Evolutionary conservation across 2,888 invertebrate species (phyloP).

Genomic region (Geophilus truncorum): DNA sequence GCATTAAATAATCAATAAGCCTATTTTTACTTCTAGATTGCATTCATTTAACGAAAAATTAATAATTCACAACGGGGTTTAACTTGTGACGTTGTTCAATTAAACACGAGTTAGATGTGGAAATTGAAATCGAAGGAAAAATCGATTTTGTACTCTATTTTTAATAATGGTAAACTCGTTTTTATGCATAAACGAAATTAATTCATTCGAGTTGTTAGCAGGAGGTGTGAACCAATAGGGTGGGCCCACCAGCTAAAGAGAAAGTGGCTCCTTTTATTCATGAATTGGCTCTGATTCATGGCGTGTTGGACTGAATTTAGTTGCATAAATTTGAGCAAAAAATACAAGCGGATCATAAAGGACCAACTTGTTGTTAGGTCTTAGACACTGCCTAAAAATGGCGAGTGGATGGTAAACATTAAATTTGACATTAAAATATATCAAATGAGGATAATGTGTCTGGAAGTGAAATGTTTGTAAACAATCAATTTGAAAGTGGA

Average conservation of each 20-base stretch:
- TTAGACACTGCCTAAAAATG: not conserved
- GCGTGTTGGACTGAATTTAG: constrained; percentile 18
- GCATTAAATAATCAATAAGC: not conserved
- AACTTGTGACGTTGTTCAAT: not conserved
- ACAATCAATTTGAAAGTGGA: no score
- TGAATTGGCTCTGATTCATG: constrained; percentile 27
- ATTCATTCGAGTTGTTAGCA: not conserved
- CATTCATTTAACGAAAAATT: not conserved
- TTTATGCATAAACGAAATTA: not conserved
- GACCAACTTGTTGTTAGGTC: not conserved
- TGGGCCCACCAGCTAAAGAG: constrained; percentile 1
- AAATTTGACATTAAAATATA: no score
- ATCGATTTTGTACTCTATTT: not conserved
- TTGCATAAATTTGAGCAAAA: not conserved
- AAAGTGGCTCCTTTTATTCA: constrained; percentile 22
- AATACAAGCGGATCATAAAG: not conserved
- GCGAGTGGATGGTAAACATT: no score
- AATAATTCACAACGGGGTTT: not conserved
- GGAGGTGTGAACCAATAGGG: constrained; percentile 5
- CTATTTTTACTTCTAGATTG: not conserved
- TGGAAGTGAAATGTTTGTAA: no score
- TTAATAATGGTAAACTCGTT: no score
- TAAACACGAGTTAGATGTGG: not conserved
- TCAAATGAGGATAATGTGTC: no score
- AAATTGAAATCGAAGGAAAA: not conserved